These are phyloP conservation scores for Sthenelais limicola DNA, from an alignment of 2,888 invertebrate species.

Conservation along the genomic window DNA sequence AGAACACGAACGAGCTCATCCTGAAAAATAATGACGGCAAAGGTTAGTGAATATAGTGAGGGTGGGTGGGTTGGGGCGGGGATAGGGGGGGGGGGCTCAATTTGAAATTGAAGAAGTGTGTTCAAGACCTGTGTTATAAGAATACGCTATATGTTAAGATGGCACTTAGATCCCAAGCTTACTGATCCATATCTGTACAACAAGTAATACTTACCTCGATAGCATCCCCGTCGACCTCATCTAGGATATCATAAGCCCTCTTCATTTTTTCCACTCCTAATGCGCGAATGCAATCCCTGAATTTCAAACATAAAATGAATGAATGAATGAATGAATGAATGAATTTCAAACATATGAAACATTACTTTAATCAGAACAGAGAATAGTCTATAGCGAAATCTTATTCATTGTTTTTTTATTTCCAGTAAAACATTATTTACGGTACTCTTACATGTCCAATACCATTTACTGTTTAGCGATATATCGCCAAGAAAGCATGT, in stretches of 20 bases:
- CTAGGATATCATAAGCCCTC: conserved; percentile 69
- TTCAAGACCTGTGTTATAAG: too few species aligned
- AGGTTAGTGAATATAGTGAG: not conserved
- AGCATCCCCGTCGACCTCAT: conserved; percentile 69
- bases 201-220: conserved; percentile 63
- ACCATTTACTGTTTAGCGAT: not conserved
- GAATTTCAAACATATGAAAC: too few species aligned
- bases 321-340: not conserved
- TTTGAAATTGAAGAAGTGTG: too few species aligned
- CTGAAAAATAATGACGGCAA: conserved; percentile 54
- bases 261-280: conserved; percentile 66
- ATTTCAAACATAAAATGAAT: conserved; percentile 5
- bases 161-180: too few species aligned
- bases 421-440: not conserved
- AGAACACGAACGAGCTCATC: conserved; percentile 66
- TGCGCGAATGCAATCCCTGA: conserved; percentile 70
- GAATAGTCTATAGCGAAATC: too few species aligned
- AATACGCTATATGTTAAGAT: too few species aligned
- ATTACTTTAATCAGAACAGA: too few species aligned
- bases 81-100: too few species aligned
- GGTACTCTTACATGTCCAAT: not conserved
- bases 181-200: too few species aligned
- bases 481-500: too few species aligned
- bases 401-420: not conserved
- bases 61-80: too few species aligned